Evolutionary conservation across 2,888 invertebrate species (phyloP).

Genomic region (Caenorhabditis sulstoni): DNA sequence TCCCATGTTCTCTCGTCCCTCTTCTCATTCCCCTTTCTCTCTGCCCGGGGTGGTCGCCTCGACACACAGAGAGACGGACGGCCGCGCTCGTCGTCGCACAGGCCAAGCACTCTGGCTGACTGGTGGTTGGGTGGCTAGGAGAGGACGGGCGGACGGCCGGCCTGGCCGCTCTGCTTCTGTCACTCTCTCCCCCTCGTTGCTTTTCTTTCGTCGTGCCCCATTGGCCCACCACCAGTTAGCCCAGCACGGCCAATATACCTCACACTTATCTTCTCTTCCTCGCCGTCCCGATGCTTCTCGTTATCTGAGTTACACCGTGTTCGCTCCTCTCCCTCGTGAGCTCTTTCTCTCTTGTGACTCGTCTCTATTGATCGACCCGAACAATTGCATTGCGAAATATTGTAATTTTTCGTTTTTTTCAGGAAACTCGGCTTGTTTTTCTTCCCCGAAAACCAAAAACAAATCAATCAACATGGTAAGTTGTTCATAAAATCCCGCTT

Average conservation of each 20-base stretch:
- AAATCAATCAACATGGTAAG: conserved; percentile 51
- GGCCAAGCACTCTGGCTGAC: conserved; percentile 38
- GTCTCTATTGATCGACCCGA: not conserved
- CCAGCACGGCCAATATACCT: conserved; percentile 24
- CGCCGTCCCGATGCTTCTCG: conserved; percentile 1
- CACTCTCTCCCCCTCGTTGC: conserved; percentile 5
- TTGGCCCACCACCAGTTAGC: conserved; percentile 3
- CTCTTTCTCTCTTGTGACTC: conserved; percentile 15
- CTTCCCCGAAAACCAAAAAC: conserved; percentile 25
- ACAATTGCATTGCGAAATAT: conserved; percentile 36
- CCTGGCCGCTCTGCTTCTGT: conserved; percentile 10
- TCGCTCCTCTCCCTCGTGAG: conserved; percentile 18
- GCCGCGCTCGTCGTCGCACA: conserved; percentile 9
- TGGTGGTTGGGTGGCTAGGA: conserved; percentile 34
- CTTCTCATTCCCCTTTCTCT: not conserved
- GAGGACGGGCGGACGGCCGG: conserved; percentile 41
- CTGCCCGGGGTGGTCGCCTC: conserved; percentile 36
- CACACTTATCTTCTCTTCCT: conserved; percentile 13
- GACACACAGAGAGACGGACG: conserved; percentile 20
- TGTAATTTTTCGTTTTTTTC: conserved; percentile 10
- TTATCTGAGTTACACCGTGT: conserved; percentile 39
- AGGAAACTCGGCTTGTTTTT: conserved; percentile 55
- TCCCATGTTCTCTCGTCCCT: conserved; percentile 10
- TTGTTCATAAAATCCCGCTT: not conserved
- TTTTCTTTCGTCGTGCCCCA: conserved; percentile 12